Base-by-base conservation (phyloP, 1,140 invertebrate species). In the Vanessa tameamea region DNA sequence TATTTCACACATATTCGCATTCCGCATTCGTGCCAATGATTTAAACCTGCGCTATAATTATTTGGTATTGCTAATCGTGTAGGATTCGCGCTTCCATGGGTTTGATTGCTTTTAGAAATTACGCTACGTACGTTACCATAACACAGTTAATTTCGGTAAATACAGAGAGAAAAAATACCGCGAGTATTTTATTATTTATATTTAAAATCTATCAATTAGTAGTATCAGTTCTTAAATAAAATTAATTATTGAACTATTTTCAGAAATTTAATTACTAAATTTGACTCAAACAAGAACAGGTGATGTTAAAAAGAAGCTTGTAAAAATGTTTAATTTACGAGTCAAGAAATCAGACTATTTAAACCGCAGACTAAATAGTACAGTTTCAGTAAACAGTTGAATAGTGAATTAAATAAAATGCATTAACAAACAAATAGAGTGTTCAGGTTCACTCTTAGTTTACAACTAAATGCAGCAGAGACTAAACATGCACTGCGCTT, bases 1-100 rank as follows among this genome's bases (percentile, higher is more conserved):
- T 67, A 70, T 75, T 75, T 71, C 73, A 71, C 68, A 75, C 73
- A 70, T 57, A 72, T 71, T 64, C 73, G 73, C 73, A 75, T 69
- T 47, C 73, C 47, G 69, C 68, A 69, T 74, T 59, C 73, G 63
- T 31, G 64, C 67, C 63, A 65, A 51, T 67, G 68, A 74, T 72
- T 72, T 66, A 66, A 61, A 48, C 70, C 59, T 31, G 16, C 64
- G 64, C 47, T 47, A 43, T 72, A 55, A 72, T 72, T 72, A 61
- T 72, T 72, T 72, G 53, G 47, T 48, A 65, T 50, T 65, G 31
- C n/a, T 61, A 57, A 68, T 68, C 48, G 61, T 53, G 50, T 20
- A 26, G 50, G 16, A 31, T 47, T 57, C 43, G 16, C 43, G 53
- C 31, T 68, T 13, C 23, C 31, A 47, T 55, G 8, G 9, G 6